Percentiles rank a stretch among this genome's conserved stretches.
Conservation (phyloP, 2,113 vertebrate genomes). For the Pycnonotus jocosus region DNA sequence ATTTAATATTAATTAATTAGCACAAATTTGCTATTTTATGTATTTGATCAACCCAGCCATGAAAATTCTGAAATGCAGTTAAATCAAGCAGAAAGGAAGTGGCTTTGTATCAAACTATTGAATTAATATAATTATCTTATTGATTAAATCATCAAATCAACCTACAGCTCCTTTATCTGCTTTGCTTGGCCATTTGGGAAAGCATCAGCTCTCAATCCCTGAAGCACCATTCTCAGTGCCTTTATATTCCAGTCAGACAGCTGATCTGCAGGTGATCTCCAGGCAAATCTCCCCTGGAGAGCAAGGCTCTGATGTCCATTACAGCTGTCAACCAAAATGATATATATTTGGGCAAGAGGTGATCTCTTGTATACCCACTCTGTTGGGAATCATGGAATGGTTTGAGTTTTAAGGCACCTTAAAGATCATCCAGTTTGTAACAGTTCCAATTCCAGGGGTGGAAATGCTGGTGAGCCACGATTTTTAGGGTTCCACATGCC, state of each 20-base stretch:
- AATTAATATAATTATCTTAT: conserved; percentile 57
- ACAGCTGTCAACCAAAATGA: conserved; percentile 14
- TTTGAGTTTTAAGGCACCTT: not conserved
- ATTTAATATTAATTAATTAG: conserved; percentile 21
- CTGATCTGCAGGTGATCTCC: not conserved
- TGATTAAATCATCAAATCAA: conserved; percentile 56
- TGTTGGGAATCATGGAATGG: not conserved
- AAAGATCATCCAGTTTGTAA: not conserved
- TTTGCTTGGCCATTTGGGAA: not conserved
- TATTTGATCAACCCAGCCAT: conserved; percentile 23
- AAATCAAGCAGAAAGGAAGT: conserved; percentile 55
- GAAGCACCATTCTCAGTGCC: not conserved
- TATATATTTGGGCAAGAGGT: not conserved
- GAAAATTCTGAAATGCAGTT: conserved; percentile 31
- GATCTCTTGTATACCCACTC: not conserved
- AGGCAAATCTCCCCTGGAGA: not conserved
- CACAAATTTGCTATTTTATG: not conserved
- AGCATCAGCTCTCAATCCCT: not conserved
- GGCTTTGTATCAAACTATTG: conserved; percentile 28
- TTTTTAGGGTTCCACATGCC: not conserved
- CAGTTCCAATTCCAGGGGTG: not conserved
- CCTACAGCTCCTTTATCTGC: conserved; percentile 16
- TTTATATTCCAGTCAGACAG: not conserved
- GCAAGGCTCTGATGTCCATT: not conserved
- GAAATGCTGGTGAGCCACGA: not conserved